phyloP scores from a whole-genome alignment of 2,797 vertebrate species.

The Todus mexicanus region DNA sequence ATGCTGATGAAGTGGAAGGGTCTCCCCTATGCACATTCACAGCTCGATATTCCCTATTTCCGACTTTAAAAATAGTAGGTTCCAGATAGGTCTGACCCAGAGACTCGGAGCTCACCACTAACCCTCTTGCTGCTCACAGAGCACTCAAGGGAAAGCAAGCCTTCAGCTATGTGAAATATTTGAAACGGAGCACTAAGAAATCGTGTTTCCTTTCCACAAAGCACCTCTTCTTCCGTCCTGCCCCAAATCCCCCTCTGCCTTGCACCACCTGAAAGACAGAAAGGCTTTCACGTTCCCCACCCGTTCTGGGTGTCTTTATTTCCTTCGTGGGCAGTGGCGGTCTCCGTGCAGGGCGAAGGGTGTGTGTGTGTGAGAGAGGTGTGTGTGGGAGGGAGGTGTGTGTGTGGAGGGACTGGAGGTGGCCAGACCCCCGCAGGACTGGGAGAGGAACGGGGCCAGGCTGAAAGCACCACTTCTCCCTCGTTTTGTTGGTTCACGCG shows the following conservation, averaged over 20 bases:
- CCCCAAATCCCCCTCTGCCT: background rate
- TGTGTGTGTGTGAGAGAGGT: background rate
- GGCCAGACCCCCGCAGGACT: background rate
- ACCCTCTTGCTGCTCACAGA: background rate
- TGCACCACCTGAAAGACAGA: background rate
- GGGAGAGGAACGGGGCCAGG: background rate
- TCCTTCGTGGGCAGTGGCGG: background rate
- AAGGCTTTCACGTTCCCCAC: background rate
- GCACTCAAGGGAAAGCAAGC: background rate
- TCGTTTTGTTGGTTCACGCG: background rate
- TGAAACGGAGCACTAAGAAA: background rate
- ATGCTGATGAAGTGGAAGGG: background rate
- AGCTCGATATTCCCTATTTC: background rate
- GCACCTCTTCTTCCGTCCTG: background rate
- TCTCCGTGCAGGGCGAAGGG: rapidly evolving
- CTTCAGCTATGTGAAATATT: background rate
- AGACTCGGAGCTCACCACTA: background rate
- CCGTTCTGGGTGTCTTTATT: background rate
- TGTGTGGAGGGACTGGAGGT: background rate
- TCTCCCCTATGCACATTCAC: background rate
- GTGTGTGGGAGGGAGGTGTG: no score
- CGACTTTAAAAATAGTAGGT: background rate
- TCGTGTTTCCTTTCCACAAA: background rate
- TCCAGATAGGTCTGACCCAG: background rate
- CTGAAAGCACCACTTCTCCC: background rate